Base-by-base conservation (phyloP, 2,113 vertebrate species). In the Labeo catla region DNA sequence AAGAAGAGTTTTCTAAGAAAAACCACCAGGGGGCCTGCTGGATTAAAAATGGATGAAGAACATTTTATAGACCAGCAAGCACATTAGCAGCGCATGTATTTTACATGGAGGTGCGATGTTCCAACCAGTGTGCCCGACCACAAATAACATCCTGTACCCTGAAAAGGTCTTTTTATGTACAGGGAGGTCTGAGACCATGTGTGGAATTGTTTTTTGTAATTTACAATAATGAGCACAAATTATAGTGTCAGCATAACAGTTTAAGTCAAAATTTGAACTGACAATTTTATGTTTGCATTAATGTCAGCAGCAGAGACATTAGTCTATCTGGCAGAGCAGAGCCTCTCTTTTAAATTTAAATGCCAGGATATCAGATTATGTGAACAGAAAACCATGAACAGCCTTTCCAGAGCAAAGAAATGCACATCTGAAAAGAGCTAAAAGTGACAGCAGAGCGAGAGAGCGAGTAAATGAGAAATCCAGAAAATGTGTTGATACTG, bases 21-120 rank as follows among this genome's bases (percentile, higher is more conserved):
- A 74, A 54, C 66, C 84, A 88, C 76, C 49, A 73, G 87, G 84
- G 1, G 10, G 82, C 66, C 45, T 13, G 21, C 54, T 45, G 79
- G 85, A 63, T 70, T 70, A 83, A 87, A 28, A 15, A 8, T 0
- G 16, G 0, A 39, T 19, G 21, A 45, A 23, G 21, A 81, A 6
- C 39, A 49, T 65, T 57, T 28, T 8, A 9, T 4, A 49, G 45
- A 49, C 50, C 83, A 36, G 50, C 61, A 6, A 28, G 34, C 65
- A n/a, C 45, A 36, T 79, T 57, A 79, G 54, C 19, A 47, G 73
- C 63, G 73, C 59, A 34, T 72, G 83, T 63, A 50, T 87, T 80
- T 72, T 13, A 80, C 54, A 45, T 36, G 19, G 72, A 76, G n/a
- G 73, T 63, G 68, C 50, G 52, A 84, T 82, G 79, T 81, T 79